phyloP scores from a whole-genome alignment of 2,113 vertebrate genomes.

The Myotis davidii region DNA sequence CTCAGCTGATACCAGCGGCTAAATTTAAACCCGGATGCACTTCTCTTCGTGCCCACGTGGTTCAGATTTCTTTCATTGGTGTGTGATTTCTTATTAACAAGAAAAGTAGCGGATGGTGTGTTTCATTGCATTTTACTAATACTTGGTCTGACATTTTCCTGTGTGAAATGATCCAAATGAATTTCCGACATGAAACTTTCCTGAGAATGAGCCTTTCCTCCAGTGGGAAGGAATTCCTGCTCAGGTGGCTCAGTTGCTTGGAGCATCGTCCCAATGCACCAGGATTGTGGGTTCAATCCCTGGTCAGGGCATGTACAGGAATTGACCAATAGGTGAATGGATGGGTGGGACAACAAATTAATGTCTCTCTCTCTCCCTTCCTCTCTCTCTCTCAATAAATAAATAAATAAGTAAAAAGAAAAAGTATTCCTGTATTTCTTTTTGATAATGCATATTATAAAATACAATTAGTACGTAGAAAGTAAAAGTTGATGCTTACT shows the following conservation, averaged over 20 bases:
- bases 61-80: conserved; percentile 65
- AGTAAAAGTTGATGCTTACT: not conserved
- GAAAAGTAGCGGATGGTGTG: not conserved
- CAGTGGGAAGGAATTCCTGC: not conserved
- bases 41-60: not conserved
- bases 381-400: too few species aligned
- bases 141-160: not conserved
- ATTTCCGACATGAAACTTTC: conserved; percentile 32
- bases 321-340: not conserved
- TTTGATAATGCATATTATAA: not conserved
- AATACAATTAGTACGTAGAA: not conserved
- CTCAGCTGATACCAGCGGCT: not conserved
- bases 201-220: not conserved
- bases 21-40: conserved; percentile 47
- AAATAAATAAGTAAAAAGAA: not conserved
- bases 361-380: not conserved
- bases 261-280: not conserved
- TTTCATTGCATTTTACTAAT: conserved; percentile 43
- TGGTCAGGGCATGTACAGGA: not conserved
- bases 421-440: not conserved
- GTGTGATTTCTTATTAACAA: conserved; percentile 57
- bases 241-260: not conserved
- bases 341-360: not conserved
- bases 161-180: conserved; percentile 10
- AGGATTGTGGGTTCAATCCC: not conserved